Conservation (phyloP, 2,113 vertebrate genomes). For the Hyla sarda region DNA sequence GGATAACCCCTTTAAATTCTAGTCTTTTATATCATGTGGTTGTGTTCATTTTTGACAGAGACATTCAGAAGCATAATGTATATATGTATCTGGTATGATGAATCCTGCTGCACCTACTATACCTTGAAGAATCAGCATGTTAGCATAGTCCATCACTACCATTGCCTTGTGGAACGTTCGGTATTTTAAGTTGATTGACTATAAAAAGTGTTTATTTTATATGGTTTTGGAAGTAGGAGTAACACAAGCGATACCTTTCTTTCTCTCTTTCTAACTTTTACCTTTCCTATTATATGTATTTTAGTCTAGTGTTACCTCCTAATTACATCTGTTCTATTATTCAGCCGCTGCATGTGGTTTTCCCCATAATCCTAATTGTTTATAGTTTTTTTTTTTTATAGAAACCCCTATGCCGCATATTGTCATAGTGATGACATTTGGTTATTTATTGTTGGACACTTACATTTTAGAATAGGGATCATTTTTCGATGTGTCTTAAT, state of each 20-base stretch:
- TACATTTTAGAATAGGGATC: too few relatives aligned
- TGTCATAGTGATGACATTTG: neutral
- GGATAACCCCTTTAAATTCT: neutral
- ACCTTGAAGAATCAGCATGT: neutral
- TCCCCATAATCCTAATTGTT: neutral
- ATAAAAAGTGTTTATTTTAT: too few relatives aligned
- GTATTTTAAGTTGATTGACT: too few relatives aligned
- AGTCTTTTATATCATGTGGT: neutral
- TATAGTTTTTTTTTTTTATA: neutral
- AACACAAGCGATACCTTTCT: too few relatives aligned
- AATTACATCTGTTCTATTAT: neutral
- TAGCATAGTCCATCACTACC: constrained; percentile 24
- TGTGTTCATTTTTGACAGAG: neutral
- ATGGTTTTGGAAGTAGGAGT: too few relatives aligned
- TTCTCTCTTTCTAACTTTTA: too few relatives aligned
- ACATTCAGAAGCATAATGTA: neutral
- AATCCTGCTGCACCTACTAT: neutral
- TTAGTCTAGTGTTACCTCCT: neutral
- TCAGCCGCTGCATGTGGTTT: neutral
- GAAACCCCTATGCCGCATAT: neutral
- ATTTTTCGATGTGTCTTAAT: too few relatives aligned
- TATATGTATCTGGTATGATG: neutral
- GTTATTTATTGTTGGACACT: neutral
- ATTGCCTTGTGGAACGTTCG: too few relatives aligned
- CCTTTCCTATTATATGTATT: neutral